Evolutionary conservation across 92 coral and sea anemone genomes (phyloP), one percentile per base, ranked within the genome.

Genomic region (Paramuricea clavata): DNA sequence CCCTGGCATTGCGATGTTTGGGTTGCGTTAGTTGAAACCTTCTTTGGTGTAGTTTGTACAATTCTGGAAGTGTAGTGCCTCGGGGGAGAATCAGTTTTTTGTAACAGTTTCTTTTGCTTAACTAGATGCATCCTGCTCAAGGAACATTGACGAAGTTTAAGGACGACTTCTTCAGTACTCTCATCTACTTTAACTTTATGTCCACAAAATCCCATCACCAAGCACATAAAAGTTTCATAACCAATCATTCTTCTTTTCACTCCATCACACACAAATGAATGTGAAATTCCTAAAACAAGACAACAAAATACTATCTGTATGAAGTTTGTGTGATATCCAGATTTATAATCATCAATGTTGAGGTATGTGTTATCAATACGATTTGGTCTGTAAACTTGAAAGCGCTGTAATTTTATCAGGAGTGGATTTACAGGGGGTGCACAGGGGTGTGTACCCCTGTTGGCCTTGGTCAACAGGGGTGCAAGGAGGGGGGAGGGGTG

Each of bases 141-240:
- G 23, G 57, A n/a, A 47, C 21, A 34, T 16, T 41, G 41, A 35
- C 86, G 77, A 44, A 81, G 28, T 67, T 49, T 33, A 32, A 44
- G 31, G 35, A 81, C 28, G 12, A 49, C n/a, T 62, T 67, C 86
- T 59, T 62, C 32, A 62, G 86, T 36, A 62, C 76, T 49, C 26
- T 81, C 60, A 39, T 81, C 86, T 39, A 67, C 60, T 62, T 47
- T 36, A 35, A 59, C 21, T 32, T 36, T 81, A 27, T 71, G 49
- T 62, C 86, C 86, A 81, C 86, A 81, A 71, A 81, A 81, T 26
- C 86, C 35, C 86, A 81, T 81, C 57, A 81, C 57, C 76, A 81
- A 64, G 39, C 36, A 35, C 27, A 80, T 13, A 44, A 80, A 80
- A 32, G 85, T 71, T 57, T 80, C 54, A 61, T 80, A 80, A 0